A percentile compares a stretch with the other conserved stretches of the same genome.
phyloP scores from a whole-genome alignment of 2,888 invertebrate species.

The Chrysomela aeneicollis region DNA sequence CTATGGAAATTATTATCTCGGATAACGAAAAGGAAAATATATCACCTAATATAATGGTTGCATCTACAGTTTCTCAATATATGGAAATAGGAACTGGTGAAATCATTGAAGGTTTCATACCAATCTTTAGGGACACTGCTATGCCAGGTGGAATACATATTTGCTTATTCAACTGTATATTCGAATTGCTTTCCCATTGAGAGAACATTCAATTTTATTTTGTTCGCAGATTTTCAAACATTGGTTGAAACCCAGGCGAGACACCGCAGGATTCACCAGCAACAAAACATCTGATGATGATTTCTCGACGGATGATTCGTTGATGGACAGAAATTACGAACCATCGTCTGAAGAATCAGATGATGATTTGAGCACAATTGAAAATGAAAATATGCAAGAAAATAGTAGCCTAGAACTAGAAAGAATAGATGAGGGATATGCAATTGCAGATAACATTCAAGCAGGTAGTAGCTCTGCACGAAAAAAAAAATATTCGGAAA shows the following conservation, averaged over 20 bases:
- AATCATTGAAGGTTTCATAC: too few species aligned
- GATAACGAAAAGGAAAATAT: too few species aligned
- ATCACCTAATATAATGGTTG: too few species aligned
- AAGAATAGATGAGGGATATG: background rate
- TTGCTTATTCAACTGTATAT: background rate
- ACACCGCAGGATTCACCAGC: background rate
- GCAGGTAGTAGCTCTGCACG: slow-evolving; percentile 9
- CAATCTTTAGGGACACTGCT: background rate
- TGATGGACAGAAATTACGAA: slow-evolving; percentile 21
- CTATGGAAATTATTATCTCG: too few species aligned
- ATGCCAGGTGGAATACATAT: background rate
- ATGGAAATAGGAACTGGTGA: too few species aligned
- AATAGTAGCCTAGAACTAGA: slow-evolving; percentile 58
- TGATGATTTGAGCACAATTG: slow-evolving; percentile 5
- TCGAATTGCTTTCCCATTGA: background rate
- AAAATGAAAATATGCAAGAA: slow-evolving; percentile 16
- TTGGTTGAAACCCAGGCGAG: background rate
- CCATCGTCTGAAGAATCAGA: slow-evolving; percentile 14
- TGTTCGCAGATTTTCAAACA: background rate
- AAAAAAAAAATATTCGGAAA: slow-evolving; percentile 18
- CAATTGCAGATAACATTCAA: background rate
- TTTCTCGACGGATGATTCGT: slow-evolving; percentile 18
- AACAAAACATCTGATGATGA: background rate
- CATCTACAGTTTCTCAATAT: too few species aligned
- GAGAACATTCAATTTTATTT: background rate